These are phyloP conservation scores for Astatotilapia flaviijosephi DNA, from an alignment of 2,113 vertebrate species.

Conservation along the genomic window DNA sequence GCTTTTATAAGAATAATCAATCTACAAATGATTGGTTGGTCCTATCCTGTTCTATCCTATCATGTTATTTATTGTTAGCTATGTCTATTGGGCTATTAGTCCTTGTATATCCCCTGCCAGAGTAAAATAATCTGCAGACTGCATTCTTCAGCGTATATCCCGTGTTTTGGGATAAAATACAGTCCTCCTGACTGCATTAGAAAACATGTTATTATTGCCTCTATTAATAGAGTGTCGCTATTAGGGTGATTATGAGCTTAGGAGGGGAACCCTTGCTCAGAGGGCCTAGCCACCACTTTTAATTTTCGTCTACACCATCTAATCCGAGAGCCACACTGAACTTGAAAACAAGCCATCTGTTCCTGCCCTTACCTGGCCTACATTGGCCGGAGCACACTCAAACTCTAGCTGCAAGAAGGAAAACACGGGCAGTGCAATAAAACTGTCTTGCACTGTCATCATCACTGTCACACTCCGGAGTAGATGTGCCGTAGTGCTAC, in stretches of 20 bases:
- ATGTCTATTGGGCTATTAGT: background rate
- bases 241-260: slow-evolving; percentile 40
- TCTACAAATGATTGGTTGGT: background rate
- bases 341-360: slow-evolving; percentile 55
- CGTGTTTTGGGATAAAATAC: background rate
- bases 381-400: slow-evolving; percentile 16
- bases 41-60: background rate
- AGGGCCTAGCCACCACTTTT: slow-evolving; percentile 53
- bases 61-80: background rate
- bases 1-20: background rate
- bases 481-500: background rate
- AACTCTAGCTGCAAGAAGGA: background rate
- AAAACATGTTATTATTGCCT: slow-evolving; percentile 17
- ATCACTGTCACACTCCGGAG: slow-evolving; percentile 3
- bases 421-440: background rate
- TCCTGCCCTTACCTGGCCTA: slow-evolving; percentile 52
- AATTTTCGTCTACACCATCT: slow-evolving; percentile 52
- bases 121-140: background rate
- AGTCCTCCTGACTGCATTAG: background rate
- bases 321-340: slow-evolving; percentile 46
- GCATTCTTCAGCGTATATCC: background rate
- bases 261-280: slow-evolving; percentile 22
- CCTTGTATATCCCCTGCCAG: background rate
- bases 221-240: slow-evolving; percentile 16
- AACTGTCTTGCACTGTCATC: slow-evolving; percentile 35